Base-by-base conservation (phyloP, 2,113 vertebrate genomes). In the Caranx ignobilis region DNA sequence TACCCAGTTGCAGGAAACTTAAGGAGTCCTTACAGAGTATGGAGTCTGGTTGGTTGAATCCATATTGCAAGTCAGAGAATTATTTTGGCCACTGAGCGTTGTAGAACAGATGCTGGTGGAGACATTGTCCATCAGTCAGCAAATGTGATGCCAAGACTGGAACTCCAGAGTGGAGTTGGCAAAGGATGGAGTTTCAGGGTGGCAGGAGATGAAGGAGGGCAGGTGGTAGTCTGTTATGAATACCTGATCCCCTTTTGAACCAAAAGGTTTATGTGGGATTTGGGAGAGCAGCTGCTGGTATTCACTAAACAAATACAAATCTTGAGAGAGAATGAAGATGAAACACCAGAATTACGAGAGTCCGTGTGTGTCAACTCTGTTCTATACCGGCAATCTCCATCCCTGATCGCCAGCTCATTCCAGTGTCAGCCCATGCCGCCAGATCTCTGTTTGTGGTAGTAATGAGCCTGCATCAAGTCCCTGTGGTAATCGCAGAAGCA, bases 121-220 rank as follows among this genome's bases (percentile, higher is more conserved):
- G 87, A 89, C 90, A 89, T 77, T 89, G 87, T 87, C 87, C 75
- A 92, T 93, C 87, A 91, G 89, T 92, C 91, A 94, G 85, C 81
- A 72, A 70, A 66, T 63, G 85, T 57, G 47, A 78, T 83, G 91
- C 91, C 89, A 92, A 82, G 21, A 77, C 57, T 71, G 84, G 82
- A 79, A 63, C 9, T 54, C n/a, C 54, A 69, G 61, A 78, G 65
- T 65, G 73, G 76, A 79, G 72, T 43, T 90, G 90, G 89, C 87
- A 70, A 15, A 15, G 12, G 67, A 61, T 71, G 61, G n/a, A 41
- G 12, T 62, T 57, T 39, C 41, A 71, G 62, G 68, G 72, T 71
- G 81, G 78, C 79, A 72, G 60, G 64, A 65, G 82, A 87, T 63
- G 35, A 45, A 79, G 37, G 48, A 67, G 74, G 72, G 79, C 89